A percentile compares a stretch with the other conserved stretches of the same genome.
phyloP scores from a whole-genome alignment of 2,113 vertebrate species.

The Scomber japonicus region DNA sequence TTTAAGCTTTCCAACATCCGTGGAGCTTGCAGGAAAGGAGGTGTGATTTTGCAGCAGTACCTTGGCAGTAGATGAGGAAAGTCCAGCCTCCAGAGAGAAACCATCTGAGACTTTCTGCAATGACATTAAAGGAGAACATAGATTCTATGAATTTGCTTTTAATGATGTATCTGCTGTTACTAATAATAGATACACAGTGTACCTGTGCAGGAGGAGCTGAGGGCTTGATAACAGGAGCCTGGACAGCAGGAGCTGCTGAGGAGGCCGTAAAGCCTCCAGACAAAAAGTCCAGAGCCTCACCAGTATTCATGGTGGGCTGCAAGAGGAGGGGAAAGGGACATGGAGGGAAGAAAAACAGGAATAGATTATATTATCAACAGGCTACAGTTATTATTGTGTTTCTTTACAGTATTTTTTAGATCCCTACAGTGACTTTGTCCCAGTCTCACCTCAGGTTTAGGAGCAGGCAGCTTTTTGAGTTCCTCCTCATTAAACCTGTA shows the following conservation, averaged over 20 bases:
- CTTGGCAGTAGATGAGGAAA: constrained; percentile 39
- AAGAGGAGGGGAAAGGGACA: neutral
- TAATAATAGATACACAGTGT: neutral
- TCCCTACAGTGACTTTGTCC: neutral
- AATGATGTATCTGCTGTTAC: too few relatives aligned
- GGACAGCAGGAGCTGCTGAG: constrained; percentile 63
- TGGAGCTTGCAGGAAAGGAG: neutral
- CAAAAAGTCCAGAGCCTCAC: constrained; percentile 81
- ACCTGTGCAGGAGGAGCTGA: constrained; percentile 64
- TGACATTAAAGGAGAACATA: too few relatives aligned
- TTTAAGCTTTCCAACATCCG: too few relatives aligned
- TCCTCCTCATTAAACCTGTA: constrained; percentile 78
- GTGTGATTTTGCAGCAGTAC: neutral
- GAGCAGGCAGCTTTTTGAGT: constrained; percentile 65
- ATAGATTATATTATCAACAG: too few relatives aligned
- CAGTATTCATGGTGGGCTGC: constrained; percentile 74
- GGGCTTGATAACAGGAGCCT: constrained; percentile 52
- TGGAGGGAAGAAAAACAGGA: neutral
- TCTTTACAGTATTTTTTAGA: too few relatives aligned
- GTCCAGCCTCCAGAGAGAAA: constrained; percentile 58
- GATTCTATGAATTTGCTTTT: too few relatives aligned
- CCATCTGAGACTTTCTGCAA: constrained; percentile 47
- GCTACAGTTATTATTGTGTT: too few relatives aligned
- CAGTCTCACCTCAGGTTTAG: constrained; percentile 72
- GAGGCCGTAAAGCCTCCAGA: constrained; percentile 73